Conservation (phyloP, 2,888 invertebrate genomes). For the Muschampia plurimacula region DNA sequence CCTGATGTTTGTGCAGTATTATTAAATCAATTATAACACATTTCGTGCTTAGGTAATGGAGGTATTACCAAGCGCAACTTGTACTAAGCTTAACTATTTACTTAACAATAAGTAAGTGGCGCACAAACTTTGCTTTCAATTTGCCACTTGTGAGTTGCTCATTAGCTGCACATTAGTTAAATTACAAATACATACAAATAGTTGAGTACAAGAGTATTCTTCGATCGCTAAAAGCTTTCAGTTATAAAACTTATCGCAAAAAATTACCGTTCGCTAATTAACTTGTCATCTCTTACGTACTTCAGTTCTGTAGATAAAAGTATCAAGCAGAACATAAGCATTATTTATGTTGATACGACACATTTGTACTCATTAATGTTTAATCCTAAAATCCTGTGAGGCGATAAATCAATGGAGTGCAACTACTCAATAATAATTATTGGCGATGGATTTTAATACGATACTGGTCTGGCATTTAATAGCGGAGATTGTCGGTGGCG, state of each 20-base stretch:
- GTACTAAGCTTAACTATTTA: background rate
- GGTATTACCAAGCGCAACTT: background rate
- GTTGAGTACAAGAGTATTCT: background rate
- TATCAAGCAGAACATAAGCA: slow-evolving; percentile 18
- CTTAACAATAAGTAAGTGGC: slow-evolving; percentile 1
- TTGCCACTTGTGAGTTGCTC: background rate
- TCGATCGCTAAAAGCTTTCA: background rate
- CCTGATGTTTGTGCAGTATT: no score
- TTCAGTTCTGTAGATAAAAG: slow-evolving; percentile 21
- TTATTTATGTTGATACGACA: slow-evolving; percentile 29
- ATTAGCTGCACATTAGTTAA: background rate
- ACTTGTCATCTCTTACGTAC: slow-evolving; percentile 16
- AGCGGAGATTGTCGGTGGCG: slow-evolving; percentile 57
- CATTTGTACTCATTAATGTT: slow-evolving; percentile 39
- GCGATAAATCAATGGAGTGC: slow-evolving; percentile 35
- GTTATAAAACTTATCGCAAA: slow-evolving; percentile 14
- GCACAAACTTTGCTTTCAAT: background rate
- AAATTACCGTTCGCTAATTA: slow-evolving; percentile 22
- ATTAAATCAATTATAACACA: no score
- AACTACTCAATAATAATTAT: slow-evolving; percentile 47
- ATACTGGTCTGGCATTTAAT: slow-evolving; percentile 40
- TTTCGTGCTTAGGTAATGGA: background rate
- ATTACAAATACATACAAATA: background rate
- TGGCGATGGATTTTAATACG: slow-evolving; percentile 44
- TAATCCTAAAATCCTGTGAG: slow-evolving; percentile 36